These are phyloP conservation scores for Drosophila arawakana DNA, from an alignment of 1,140 invertebrate genomes.

Conservation along the genomic window DNA sequence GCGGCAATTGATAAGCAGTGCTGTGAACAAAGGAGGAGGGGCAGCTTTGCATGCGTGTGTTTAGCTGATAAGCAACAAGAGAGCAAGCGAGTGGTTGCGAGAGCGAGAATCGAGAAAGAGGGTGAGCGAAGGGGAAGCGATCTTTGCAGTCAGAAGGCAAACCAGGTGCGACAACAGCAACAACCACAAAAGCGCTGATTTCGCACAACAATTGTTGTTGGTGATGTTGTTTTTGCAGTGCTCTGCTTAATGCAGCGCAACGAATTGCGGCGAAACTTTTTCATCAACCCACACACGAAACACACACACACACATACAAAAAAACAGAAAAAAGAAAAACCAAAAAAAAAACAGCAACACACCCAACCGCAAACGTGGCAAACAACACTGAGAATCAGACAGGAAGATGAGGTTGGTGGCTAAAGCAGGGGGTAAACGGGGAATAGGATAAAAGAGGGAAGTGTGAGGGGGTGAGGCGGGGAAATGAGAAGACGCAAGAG, in stretches of 20 bases:
- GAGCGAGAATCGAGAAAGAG: not conserved
- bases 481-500: not conserved
- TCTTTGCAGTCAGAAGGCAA: slow-evolving; percentile 23
- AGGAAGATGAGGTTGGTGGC: slow-evolving; percentile 5
- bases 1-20: slow-evolving; percentile 29
- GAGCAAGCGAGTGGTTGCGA: not conserved
- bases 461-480: not conserved
- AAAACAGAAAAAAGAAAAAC: slow-evolving; percentile 27
- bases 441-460: not conserved
- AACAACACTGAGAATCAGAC: not conserved
- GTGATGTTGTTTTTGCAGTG: slow-evolving; percentile 43
- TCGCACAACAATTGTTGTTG: slow-evolving; percentile 31
- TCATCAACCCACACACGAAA: slow-evolving; percentile 72
- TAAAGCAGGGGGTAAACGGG: not conserved
- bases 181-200: slow-evolving; percentile 32
- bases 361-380: slow-evolving; percentile 40
- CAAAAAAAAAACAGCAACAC: slow-evolving; percentile 35
- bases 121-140: slow-evolving; percentile 1
- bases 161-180: slow-evolving; percentile 37
- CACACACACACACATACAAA: slow-evolving; percentile 17
- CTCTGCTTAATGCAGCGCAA: slow-evolving; percentile 75
- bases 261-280: slow-evolving; percentile 75
- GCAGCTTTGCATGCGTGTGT: slow-evolving; percentile 49
- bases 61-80: slow-evolving; percentile 47
- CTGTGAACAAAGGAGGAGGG: slow-evolving; percentile 1